Percentiles rank a stretch among this genome's conserved stretches.
These are phyloP conservation scores for Heliconius aoede DNA, from an alignment of 2,888 invertebrate genomes.

Conservation along the genomic window DNA sequence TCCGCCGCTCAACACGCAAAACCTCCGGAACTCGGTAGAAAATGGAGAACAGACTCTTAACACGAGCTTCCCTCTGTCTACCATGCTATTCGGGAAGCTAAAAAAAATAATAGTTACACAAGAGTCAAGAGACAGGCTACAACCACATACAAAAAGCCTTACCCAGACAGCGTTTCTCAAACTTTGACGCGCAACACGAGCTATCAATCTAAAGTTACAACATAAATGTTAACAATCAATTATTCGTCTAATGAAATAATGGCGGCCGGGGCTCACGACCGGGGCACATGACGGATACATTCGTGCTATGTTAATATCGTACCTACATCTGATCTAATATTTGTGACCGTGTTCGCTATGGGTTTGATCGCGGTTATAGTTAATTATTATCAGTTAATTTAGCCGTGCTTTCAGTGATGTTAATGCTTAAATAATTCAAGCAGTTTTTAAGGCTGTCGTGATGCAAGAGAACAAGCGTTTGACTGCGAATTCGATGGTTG, in stretches of 20 bases:
- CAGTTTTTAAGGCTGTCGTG: no score
- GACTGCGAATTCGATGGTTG: no score
- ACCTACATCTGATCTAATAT: conserved; percentile 46
- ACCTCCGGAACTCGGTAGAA: no score
- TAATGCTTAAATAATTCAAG: no score
- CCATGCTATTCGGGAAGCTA: not conserved
- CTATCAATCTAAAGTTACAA: conserved; percentile 77
- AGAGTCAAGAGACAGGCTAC: not conserved
- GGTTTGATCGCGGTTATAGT: not conserved
- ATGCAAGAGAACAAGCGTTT: no score
- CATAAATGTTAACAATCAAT: conserved; percentile 73
- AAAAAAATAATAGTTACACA: not conserved
- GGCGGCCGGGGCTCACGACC: conserved; percentile 68
- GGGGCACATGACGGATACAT: conserved; percentile 51
- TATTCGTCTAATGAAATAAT: conserved; percentile 78
- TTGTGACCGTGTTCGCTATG: conserved; percentile 38
- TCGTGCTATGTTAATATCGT: conserved; percentile 47
- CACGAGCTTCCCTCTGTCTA: no score
- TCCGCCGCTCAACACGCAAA: no score
- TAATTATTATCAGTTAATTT: not conserved
- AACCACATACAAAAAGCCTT: conserved; percentile 62
- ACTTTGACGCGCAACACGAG: conserved; percentile 69
- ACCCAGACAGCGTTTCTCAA: conserved; percentile 52
- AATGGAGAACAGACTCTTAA: no score
- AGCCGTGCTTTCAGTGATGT: no score